These are phyloP conservation scores for Phrynocephalus forsythii DNA, from an alignment of 2,797 vertebrate genomes.

Conservation along the genomic window DNA sequence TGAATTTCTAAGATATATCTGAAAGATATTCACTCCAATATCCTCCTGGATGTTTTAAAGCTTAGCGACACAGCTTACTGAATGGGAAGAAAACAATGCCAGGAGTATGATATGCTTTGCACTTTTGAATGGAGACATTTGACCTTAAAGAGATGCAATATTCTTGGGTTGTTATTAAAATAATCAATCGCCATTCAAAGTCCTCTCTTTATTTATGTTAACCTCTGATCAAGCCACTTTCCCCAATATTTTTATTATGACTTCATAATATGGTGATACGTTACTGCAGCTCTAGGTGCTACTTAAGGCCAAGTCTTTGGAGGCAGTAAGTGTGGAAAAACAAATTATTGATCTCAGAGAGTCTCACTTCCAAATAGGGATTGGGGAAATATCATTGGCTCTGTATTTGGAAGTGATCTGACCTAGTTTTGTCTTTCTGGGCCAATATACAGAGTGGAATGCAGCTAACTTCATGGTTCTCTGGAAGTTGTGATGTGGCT, in stretches of 20 bases:
- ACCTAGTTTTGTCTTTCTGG: neutral
- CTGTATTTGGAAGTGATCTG: neutral
- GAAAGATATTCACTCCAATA: neutral
- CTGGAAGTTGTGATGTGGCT: neutral
- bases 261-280: slow-evolving; percentile 6
- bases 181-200: slow-evolving; percentile 51
- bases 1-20: neutral
- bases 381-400: neutral
- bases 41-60: neutral
- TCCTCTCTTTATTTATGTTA: slow-evolving; percentile 27
- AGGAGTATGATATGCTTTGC: neutral
- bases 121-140: slow-evolving; percentile 37
- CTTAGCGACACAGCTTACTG: neutral
- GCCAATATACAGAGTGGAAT: neutral
- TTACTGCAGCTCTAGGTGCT: neutral
- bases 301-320: neutral
- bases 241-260: slow-evolving; percentile 13
- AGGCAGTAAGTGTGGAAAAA: neutral
- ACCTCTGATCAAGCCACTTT: neutral
- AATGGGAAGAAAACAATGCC: neutral
- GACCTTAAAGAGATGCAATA: slow-evolving; percentile 34
- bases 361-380: neutral
- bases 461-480: neutral
- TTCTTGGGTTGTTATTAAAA: slow-evolving; percentile 63
- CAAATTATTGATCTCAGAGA: neutral